A percentile compares a stretch with the other conserved stretches of the same genome.
Conservation (phyloP, 2,797 vertebrate species). For the Crossoptilon crossoptilon region DNA sequence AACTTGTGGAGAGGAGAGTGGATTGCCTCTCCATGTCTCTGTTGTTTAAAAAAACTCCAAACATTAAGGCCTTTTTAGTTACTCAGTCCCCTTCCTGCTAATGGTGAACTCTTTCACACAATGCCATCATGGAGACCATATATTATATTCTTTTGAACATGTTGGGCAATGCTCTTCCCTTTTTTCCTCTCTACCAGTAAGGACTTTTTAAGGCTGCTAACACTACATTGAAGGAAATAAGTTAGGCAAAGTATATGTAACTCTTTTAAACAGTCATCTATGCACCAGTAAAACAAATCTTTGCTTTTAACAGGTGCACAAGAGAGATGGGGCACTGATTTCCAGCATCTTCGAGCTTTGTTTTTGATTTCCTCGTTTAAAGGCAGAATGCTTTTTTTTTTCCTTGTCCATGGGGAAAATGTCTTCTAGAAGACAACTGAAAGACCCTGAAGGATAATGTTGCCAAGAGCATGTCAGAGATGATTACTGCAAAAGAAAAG, state of each 20-base stretch:
- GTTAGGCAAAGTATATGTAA: background rate
- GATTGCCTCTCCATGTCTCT: background rate
- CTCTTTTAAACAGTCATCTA: background rate
- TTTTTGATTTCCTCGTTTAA: conserved; percentile 15
- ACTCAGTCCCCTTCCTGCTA: background rate
- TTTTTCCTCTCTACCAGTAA: background rate
- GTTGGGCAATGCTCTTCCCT: background rate
- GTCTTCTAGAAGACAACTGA: conserved; percentile 41
- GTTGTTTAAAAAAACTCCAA: background rate
- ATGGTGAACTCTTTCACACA: background rate
- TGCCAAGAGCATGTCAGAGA: conserved; percentile 41
- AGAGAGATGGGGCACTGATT: background rate
- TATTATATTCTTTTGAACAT: background rate
- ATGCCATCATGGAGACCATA: background rate
- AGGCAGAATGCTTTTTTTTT: background rate
- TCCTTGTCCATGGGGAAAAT: background rate
- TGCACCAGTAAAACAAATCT: background rate
- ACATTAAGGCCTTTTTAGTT: background rate
- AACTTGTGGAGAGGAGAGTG: background rate
- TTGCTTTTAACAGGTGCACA: background rate
- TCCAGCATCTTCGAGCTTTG: background rate
- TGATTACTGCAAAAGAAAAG: conserved; percentile 44
- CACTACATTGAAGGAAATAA: background rate
- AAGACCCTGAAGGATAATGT: conserved; percentile 34
- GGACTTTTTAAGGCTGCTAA: background rate